phyloP scores from a whole-genome alignment of 1,140 invertebrate genomes.

The Aporrectodea caliginosa region DNA sequence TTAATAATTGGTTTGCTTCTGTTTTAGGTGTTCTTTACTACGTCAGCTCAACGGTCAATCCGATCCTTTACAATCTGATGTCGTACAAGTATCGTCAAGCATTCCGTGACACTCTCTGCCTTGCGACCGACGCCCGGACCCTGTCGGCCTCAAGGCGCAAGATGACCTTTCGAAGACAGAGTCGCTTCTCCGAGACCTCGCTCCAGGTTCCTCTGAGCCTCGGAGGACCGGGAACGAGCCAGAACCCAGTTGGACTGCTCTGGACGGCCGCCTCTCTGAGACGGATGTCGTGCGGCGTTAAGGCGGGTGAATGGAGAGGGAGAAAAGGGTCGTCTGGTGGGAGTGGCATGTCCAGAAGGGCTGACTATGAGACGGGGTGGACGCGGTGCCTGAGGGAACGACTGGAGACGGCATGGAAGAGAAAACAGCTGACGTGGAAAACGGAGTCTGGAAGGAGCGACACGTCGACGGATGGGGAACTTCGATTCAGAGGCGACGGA shows the following conservation, averaged over 20 bases:
- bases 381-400: not conserved
- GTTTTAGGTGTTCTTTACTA: conserved; percentile 58
- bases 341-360: too few species aligned
- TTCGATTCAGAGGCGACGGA: not conserved
- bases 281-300: too few species aligned
- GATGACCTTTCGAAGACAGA: not conserved
- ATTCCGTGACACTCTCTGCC: conserved; percentile 53
- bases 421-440: not conserved
- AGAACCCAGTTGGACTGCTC: not conserved
- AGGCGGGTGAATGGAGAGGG: too few species aligned
- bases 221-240: not conserved
- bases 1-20: too few species aligned
- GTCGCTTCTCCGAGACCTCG: not conserved
- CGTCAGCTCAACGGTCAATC: conserved; percentile 64
- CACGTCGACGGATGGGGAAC: too few species aligned
- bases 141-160: not conserved
- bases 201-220: not conserved
- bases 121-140: conserved; percentile 20
- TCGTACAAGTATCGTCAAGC: conserved; percentile 61
- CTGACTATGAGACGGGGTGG: not conserved
- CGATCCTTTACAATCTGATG: conserved; percentile 64
- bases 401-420: not conserved
- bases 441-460: not conserved
- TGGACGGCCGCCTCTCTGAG: not conserved
- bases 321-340: too few species aligned